A percentile compares a stretch with the other conserved stretches of the same genome.
Evolutionary conservation across 2,113 vertebrate genomes (phyloP).

Genomic region (Salvelinus sp.): DNA sequence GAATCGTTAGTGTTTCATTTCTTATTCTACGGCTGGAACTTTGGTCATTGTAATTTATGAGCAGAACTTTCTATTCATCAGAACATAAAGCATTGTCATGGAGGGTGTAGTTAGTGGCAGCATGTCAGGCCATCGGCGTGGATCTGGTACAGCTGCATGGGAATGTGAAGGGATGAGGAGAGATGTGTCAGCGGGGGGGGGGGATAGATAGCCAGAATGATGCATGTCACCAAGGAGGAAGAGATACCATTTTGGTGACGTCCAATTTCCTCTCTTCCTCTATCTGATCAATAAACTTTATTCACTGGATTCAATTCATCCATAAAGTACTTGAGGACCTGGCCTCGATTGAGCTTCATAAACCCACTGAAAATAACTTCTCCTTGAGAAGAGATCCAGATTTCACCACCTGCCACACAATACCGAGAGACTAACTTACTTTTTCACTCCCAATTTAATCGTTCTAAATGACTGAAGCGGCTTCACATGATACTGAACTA

Average conservation of each 20-base stretch:
- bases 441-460: neutral
- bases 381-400: neutral
- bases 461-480: neutral
- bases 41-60: neutral
- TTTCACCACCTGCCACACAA: neutral
- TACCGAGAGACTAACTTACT: neutral
- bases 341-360: neutral
- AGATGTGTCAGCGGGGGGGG: neutral
- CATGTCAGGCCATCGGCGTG: neutral
- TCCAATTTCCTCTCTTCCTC: too few relatives aligned
- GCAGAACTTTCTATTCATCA: neutral
- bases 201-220: neutral
- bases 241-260: neutral
- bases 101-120: too few relatives aligned
- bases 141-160: neutral
- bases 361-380: neutral
- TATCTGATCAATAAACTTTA: too few relatives aligned
- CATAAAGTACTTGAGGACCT: neutral
- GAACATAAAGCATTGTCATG: neutral
- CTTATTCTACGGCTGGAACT: too few relatives aligned
- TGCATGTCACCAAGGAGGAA: neutral
- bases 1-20: too few relatives aligned
- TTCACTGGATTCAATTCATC: neutral
- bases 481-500: conserved; percentile 2
- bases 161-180: neutral